Base-by-base conservation (phyloP, 2,113 vertebrate genomes). In the Ictalurus furcatus region DNA sequence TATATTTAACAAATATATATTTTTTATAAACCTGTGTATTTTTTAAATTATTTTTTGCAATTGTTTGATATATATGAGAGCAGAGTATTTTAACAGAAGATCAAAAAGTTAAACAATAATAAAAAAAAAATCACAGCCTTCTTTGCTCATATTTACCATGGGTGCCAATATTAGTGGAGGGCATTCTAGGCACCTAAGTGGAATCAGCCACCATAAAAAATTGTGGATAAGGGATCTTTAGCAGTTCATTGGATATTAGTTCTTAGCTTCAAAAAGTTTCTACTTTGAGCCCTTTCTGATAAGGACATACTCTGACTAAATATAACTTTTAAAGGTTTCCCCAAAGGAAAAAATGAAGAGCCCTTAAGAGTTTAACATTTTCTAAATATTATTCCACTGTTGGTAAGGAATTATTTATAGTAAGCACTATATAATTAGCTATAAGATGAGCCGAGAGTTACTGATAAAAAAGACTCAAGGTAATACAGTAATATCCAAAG, bases 391-490 rank as follows among this genome's bases (percentile, higher is more conserved):
- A 78, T 13, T 78, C 48, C 44, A 78, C 74, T 52, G 74, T 28
- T 48, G 13, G 23, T 78, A 78, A 25, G 48, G 4, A 48, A 81
- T 81, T 81, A 81, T 34, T 81, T 56, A 81, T 81, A 81, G 54
- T 81, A 58, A 28, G 48, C 37, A 16, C 14, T 34, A 81, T 30
- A 21, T 34, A n/a, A 81, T 30, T 30, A 34, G 17, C n/a, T 37
- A 1, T 59, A 59, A 34, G n/a, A 23, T 34, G 30, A 59, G 21
- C 80, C 37, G 30, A 52, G 76, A 79, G 12, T n/a, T 52, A 52
- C n/a, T 44, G 37, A n/a, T 5, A 78, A 76, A 76, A 30, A 76
- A 48, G 23, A 17, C 11, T 44, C 19, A 23, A 74, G 71, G 17
- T 2, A 34, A 74, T 23, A 28, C 6, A 34, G 44, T 11, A 28